Evolutionary conservation across 2,113 vertebrate species (phyloP).

Genomic region (Epinephelus cyanopodus): DNA sequence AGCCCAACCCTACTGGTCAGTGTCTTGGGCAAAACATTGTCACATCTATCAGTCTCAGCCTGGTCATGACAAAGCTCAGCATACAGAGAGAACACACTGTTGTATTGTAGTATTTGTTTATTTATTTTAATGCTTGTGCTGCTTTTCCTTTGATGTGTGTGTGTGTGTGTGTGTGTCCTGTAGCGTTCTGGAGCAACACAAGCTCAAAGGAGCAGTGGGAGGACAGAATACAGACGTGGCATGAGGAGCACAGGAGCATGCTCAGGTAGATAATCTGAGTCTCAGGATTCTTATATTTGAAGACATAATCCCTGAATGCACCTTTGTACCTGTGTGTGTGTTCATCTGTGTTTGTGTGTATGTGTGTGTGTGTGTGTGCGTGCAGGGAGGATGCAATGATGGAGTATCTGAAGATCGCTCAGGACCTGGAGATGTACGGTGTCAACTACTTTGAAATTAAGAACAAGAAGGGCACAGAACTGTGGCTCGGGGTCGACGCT

Average conservation of each 20-base stretch:
- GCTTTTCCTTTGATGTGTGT: background rate
- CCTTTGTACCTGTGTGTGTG: background rate
- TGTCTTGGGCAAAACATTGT: background rate
- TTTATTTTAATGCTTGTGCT: no score
- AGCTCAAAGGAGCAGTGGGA: conserved; percentile 98
- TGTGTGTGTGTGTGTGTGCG: conserved; percentile 18
- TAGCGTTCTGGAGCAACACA: conserved; percentile 97
- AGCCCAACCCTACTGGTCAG: no score
- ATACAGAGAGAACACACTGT: background rate
- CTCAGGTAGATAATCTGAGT: conserved; percentile 85
- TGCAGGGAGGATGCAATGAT: conserved; percentile 97
- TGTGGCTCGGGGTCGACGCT: conserved; percentile 97
- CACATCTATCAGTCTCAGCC: background rate
- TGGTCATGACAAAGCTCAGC: background rate
- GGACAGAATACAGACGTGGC: conserved; percentile 98
- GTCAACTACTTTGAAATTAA: conserved; percentile 99
- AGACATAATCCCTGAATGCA: background rate
- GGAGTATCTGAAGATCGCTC: conserved; percentile 98
- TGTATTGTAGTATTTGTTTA: background rate
- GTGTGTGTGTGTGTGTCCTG: conserved; percentile 2
- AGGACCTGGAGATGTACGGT: conserved; percentile 98
- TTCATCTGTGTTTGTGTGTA: conserved; percentile 23
- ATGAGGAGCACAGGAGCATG: conserved; percentile 96
- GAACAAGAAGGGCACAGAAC: conserved; percentile 97
- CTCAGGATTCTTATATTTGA: background rate